Base-by-base conservation (phyloP, 2,888 invertebrate species). In the Papilio gigon region DNA sequence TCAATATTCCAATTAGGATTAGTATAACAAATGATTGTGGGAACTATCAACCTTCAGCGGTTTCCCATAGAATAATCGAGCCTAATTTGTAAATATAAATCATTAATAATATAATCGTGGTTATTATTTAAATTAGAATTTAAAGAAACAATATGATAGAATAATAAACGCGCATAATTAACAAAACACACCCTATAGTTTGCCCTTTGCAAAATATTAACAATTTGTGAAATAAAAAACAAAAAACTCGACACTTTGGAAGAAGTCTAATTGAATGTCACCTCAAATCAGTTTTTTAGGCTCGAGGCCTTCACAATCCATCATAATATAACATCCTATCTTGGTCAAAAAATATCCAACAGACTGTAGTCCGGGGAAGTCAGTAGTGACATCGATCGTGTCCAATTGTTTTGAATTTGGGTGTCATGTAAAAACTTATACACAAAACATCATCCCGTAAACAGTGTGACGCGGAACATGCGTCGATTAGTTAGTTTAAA, bases 81-180 rank as follows among this genome's bases (percentile, higher is more conserved):
- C 2, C 14, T 53, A n/a, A 53, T 53, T 53, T 53, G 30, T 53
- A 53, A 53, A 53, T 27, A 27, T 27, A 27, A 27, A 50, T 25
- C 14, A 22, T 25, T 50, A 50, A 44, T 50, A 50, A 44, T 47
- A 17, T 4, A 53, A 56, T 30, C 6, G n/a, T 27, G n/a, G 1
- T 14, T 17, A 30, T 27, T 27, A 56, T 56, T 56, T 9, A 56
- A 17, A 53, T 53, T 30, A 56, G 3, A 30, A 17, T 30, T 27
- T 56, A 56, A n/a, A 50, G 4, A 5, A 30, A 56, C 30, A 30
- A 30, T 56, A 30, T n/a, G 30, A 9, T 11, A 6, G 27, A n/a
- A 27, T 30, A 56, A 56, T n/a, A 17, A 56, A n/a, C 30, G 2
- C 1, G 9, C n/a, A 17, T 1, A 9, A 9, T n/a, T n/a, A 9